Percentiles rank a stretch among this genome's conserved stretches.
Conservation (phyloP, 2,888 invertebrate genomes). For the Andrena dorsata region DNA sequence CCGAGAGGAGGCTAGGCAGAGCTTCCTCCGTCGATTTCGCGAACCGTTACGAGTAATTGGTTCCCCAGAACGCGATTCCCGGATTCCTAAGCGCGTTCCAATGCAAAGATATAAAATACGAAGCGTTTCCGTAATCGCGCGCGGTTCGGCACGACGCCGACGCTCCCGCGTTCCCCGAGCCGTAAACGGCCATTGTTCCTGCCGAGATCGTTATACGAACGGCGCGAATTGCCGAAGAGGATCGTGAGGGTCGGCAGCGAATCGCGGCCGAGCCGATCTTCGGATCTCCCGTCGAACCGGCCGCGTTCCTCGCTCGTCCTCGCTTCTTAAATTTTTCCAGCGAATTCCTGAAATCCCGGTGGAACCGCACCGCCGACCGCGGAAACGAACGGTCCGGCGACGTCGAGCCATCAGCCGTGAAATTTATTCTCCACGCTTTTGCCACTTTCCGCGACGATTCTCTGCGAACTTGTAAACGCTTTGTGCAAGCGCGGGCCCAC, state of each 20-base stretch:
- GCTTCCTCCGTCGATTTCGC: conserved; percentile 35
- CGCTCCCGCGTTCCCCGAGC: conserved; percentile 51
- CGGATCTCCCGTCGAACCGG: conserved; percentile 1
- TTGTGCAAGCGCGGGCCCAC: conserved; percentile 7
- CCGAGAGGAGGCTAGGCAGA: conserved; percentile 1
- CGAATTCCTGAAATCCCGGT: conserved; percentile 10
- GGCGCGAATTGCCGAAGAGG: conserved; percentile 49
- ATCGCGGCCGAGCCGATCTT: conserved; percentile 18
- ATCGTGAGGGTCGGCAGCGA: conserved; percentile 41
- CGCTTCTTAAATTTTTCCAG: conserved; percentile 9
- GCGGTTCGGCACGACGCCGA: conserved; percentile 40
- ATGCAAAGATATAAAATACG: conserved; percentile 67
- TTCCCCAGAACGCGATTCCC: conserved; percentile 71
- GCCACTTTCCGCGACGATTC: conserved; percentile 13
- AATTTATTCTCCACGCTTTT: conserved; percentile 10
- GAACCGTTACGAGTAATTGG: conserved; percentile 73
- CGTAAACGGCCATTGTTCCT: conserved; percentile 65
- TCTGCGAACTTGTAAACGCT: neutral
- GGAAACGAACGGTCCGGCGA: neutral
- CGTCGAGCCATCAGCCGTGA: neutral
- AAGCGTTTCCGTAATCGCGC: conserved; percentile 68
- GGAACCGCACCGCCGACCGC: neutral
- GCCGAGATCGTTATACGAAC: conserved; percentile 48
- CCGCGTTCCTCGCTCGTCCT: conserved; percentile 4
- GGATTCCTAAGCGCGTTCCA: conserved; percentile 68